phyloP scores from a whole-genome alignment of 2,113 vertebrate genomes.

The Entomyzon cyanotis region DNA sequence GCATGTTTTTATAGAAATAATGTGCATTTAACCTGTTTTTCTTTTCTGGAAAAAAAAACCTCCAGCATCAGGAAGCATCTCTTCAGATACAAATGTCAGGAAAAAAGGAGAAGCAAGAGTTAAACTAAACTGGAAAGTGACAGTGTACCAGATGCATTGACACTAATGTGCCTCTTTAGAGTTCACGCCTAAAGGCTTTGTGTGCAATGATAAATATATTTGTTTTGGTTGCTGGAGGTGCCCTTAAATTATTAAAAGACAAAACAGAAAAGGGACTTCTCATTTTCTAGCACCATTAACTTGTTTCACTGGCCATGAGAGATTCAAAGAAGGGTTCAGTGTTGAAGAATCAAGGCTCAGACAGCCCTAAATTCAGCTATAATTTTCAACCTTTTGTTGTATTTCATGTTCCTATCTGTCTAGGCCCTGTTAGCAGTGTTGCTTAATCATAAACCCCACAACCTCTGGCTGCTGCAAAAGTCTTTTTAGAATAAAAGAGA shows the following conservation, averaged over 20 bases:
- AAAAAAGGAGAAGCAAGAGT: slow-evolving; percentile 8
- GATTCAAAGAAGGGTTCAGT: background rate
- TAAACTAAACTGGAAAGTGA: slow-evolving; percentile 37
- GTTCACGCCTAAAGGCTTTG: slow-evolving; percentile 44
- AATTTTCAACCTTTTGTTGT: background rate
- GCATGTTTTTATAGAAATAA: background rate
- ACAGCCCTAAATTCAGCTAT: background rate
- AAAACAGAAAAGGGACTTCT: slow-evolving; percentile 21
- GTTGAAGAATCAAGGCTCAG: slow-evolving; percentile 19
- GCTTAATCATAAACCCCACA: background rate
- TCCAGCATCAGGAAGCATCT: background rate
- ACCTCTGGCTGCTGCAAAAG: background rate
- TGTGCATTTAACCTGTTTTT: background rate
- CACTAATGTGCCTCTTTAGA: slow-evolving; percentile 55
- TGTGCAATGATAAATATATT: slow-evolving; percentile 60
- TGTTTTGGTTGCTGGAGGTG: slow-evolving; percentile 53
- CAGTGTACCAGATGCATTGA: slow-evolving; percentile 29
- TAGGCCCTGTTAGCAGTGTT: background rate
- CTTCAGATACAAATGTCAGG: background rate
- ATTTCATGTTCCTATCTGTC: background rate
- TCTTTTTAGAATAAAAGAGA: background rate
- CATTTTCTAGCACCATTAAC: slow-evolving; percentile 44
- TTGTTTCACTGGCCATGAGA: slow-evolving; percentile 1
- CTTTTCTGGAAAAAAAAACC: background rate
- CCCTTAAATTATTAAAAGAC: slow-evolving; percentile 69